Percentiles rank a stretch among this genome's conserved stretches.
These are phyloP conservation scores for Epinephelus malabaricus DNA, from an alignment of 2,797 vertebrate species.

Conservation along the genomic window DNA sequence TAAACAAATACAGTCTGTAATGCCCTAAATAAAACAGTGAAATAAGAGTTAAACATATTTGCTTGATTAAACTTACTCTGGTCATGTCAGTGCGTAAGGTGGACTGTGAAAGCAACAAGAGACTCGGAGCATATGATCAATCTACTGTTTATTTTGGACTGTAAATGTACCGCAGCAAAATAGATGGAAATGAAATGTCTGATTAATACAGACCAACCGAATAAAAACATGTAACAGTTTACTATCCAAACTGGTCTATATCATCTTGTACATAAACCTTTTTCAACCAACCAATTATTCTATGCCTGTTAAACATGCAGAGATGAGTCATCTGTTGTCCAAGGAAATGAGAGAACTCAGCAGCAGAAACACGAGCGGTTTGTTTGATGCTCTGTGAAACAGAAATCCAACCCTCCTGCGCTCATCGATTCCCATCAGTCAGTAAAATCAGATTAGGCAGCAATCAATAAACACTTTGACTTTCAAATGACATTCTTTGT, in stretches of 20 bases:
- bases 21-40: not conserved
- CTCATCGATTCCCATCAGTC: slow-evolving; percentile 64
- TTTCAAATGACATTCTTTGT: slow-evolving; percentile 68
- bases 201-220: not conserved
- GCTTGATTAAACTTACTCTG: not conserved
- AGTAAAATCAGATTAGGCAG: slow-evolving; percentile 62
- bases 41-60: not conserved
- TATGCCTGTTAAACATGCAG: slow-evolving; percentile 47
- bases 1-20: too few relatives aligned
- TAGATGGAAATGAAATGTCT: slow-evolving; percentile 7
- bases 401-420: slow-evolving; percentile 22
- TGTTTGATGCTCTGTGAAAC: slow-evolving; percentile 13
- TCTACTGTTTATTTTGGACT: slow-evolving; percentile 69
- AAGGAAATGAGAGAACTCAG: slow-evolving; percentile 12
- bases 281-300: not conserved
- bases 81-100: not conserved
- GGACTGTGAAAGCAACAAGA: not conserved
- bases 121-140: slow-evolving; percentile 12
- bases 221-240: not conserved
- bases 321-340: not conserved
- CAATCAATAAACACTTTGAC: slow-evolving; percentile 70
- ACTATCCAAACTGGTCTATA: not conserved
- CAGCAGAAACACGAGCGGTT: slow-evolving; percentile 16
- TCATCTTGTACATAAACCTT: not conserved
- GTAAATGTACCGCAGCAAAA: slow-evolving; percentile 34